Conservation (phyloP, 2,797 vertebrate species). For the Enteromius treurensis region DNA sequence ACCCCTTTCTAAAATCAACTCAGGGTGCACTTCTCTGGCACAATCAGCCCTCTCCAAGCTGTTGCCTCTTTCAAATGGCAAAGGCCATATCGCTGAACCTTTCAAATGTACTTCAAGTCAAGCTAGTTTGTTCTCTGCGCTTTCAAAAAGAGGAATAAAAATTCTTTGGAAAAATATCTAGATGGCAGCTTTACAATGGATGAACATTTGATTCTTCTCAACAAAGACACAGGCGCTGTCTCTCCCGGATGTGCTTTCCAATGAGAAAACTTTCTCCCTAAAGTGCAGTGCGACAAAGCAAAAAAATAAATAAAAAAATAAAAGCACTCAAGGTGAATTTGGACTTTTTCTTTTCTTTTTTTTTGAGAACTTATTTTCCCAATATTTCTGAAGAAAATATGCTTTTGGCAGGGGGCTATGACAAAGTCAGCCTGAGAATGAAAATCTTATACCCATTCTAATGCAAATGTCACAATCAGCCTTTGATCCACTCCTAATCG, state of each 20-base stretch:
- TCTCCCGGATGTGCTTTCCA: background rate
- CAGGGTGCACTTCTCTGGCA: conserved; percentile 53
- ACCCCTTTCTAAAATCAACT: conserved; percentile 53
- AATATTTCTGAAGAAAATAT: conserved; percentile 9
- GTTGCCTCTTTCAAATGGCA: conserved; percentile 56
- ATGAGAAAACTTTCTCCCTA: conserved; percentile 1
- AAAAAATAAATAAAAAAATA: background rate
- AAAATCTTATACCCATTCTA: conserved; percentile 62
- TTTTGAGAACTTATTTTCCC: background rate
- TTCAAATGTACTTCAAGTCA: conserved; percentile 28
- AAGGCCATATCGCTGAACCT: conserved; percentile 49
- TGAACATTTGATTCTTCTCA: conserved; percentile 29
- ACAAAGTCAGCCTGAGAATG: conserved; percentile 62
- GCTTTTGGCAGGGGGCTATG: conserved; percentile 43
- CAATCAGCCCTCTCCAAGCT: conserved; percentile 44
- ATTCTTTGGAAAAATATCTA: conserved; percentile 14
- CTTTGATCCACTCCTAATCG: conserved; percentile 74
- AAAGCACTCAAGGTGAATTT: background rate
- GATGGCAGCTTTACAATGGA: conserved; percentile 21
- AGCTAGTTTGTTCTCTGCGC: background rate
- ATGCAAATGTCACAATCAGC: conserved; percentile 73
- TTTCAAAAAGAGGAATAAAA: background rate
- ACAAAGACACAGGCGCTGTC: background rate
- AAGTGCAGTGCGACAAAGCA: background rate
- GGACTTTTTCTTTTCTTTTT: background rate